These are phyloP conservation scores for Romanomermis culicivorax DNA, from an alignment of 2,888 invertebrate genomes.

Conservation along the genomic window DNA sequence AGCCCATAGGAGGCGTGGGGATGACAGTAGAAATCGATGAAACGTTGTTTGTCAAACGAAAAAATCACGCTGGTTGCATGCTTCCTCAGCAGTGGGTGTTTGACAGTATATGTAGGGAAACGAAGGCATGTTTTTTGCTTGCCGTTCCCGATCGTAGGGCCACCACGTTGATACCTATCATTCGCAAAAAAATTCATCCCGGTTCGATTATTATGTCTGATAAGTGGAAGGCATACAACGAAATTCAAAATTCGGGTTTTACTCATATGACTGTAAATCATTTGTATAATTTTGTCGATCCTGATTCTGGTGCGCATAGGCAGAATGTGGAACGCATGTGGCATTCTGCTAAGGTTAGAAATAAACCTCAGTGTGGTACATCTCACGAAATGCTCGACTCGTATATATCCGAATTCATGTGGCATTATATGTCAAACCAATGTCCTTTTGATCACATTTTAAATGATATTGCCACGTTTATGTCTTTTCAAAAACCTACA, in stretches of 20 bases:
- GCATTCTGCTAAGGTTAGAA: neutral
- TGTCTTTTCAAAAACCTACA: neutral
- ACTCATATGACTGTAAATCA: neutral
- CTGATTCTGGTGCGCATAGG: neutral
- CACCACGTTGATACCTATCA: slow-evolving; percentile 12
- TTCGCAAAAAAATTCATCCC: slow-evolving; percentile 14
- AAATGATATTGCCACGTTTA: neutral
- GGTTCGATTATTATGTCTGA: slow-evolving; percentile 14
- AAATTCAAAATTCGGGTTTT: neutral
- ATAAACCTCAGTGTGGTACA: slow-evolving; percentile 5
- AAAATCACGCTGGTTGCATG: slow-evolving; percentile 10
- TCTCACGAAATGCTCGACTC: slow-evolving; percentile 6
- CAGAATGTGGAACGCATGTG: neutral
- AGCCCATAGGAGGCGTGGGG: neutral
- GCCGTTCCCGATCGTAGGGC: slow-evolving; percentile 9
- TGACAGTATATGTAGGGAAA: slow-evolving; percentile 11
- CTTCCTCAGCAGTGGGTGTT: slow-evolving; percentile 13
- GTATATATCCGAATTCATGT: slow-evolving; percentile 9
- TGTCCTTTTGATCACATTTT: neutral
- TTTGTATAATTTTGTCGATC: slow-evolving; percentile 6
- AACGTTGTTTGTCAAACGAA: slow-evolving; percentile 3
- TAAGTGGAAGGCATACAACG: neutral
- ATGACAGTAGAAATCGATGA: slow-evolving; percentile 1
- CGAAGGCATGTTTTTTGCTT: slow-evolving; percentile 10
- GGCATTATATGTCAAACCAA: slow-evolving; percentile 4